Evolutionary conservation across 2,888 invertebrate genomes (phyloP).

Genomic region (Agriopis marginaria): DNA sequence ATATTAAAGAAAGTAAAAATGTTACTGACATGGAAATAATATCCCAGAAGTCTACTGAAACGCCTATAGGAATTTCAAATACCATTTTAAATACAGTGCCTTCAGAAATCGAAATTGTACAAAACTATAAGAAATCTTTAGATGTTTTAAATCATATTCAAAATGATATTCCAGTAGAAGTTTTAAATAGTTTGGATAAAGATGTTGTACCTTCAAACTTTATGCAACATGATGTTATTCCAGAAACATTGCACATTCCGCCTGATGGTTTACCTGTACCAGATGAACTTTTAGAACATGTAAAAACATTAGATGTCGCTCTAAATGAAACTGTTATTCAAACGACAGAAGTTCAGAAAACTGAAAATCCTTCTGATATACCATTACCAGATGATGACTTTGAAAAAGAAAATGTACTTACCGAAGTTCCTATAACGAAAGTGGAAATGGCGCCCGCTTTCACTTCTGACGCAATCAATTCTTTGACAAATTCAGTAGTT

Average conservation of each 20-base stretch:
- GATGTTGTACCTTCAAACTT: background rate
- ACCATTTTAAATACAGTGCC: background rate
- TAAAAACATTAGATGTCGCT: background rate
- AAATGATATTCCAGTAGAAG: background rate
- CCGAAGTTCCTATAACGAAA: constrained; percentile 3
- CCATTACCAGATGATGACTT: constrained; percentile 67
- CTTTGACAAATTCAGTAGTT: background rate
- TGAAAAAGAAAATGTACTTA: constrained; percentile 48
- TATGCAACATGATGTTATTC: background rate
- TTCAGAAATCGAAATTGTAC: constrained; percentile 3
- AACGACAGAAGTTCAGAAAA: background rate
- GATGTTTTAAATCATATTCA: background rate
- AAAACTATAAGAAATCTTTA: background rate
- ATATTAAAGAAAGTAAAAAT: constrained; percentile 6
- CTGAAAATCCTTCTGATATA: constrained; percentile 53
- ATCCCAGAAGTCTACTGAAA: background rate
- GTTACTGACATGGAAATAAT: constrained; percentile 1
- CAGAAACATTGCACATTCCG: background rate
- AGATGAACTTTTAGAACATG: constrained; percentile 7
- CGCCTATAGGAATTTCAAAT: background rate
- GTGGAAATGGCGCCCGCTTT: constrained; percentile 2
- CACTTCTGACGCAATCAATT: constrained; percentile 8
- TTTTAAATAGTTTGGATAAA: background rate
- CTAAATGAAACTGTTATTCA: background rate
- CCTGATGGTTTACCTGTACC: constrained; percentile 29